Conservation (phyloP, 1,140 invertebrate genomes). For the Drosophila ohnishii region DNA sequence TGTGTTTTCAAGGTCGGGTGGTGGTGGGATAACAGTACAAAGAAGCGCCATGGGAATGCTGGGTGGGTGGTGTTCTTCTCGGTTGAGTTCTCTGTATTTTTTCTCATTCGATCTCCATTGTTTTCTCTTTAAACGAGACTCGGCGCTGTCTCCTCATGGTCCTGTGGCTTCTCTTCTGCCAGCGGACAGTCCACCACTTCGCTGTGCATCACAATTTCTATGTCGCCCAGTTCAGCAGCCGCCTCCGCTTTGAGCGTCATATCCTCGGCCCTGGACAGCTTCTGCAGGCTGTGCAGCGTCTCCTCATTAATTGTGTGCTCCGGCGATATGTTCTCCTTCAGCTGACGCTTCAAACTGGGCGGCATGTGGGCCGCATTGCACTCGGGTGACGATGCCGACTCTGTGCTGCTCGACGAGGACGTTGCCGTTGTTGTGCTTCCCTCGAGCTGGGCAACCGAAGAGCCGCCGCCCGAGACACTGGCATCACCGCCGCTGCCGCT, state of each 20-base stretch:
- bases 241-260: conserved; percentile 45
- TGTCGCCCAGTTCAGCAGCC: conserved; percentile 57
- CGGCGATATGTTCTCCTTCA: conserved; percentile 82
- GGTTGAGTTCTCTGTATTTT: conserved; percentile 15
- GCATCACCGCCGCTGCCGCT: conserved; percentile 59
- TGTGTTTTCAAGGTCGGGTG: conserved; percentile 32
- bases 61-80: conserved; percentile 46
- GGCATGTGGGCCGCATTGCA: conserved; percentile 65
- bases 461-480: background rate
- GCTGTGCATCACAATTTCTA: conserved; percentile 73
- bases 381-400: conserved; percentile 47
- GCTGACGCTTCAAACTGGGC: conserved; percentile 71
- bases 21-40: conserved; percentile 47
- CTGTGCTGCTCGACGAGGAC: conserved; percentile 38
- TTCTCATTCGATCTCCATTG: background rate
- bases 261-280: conserved; percentile 52
- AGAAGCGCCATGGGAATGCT: conserved; percentile 61
- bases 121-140: conserved; percentile 30
- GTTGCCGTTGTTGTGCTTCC: conserved; percentile 29
- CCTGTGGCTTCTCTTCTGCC: conserved; percentile 33
- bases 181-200: conserved; percentile 58
- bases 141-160: conserved; percentile 29
- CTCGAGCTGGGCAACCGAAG: conserved; percentile 15
- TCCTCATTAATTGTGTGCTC: conserved; percentile 82
- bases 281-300: conserved; percentile 72